Base-by-base conservation (phyloP, 1,140 invertebrate genomes). In the Lordiphosa collinella region DNA sequence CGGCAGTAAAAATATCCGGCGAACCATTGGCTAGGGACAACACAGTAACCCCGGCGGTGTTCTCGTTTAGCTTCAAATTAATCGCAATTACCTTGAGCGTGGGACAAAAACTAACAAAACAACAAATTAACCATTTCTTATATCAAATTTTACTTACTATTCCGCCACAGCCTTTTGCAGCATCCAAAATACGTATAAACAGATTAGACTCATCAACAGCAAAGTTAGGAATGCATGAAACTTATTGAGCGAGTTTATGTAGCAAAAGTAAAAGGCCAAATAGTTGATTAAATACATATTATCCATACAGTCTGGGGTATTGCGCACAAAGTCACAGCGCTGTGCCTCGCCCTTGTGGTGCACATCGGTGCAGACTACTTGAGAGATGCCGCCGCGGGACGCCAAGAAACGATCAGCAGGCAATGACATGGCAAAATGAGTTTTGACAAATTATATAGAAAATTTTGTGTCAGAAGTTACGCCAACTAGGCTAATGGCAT, bases 11-110 rank as follows among this genome's bases (percentile, higher is more conserved):
- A 25, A 96, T 91, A 88, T 95, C 94, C 6, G 94, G 92, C 1
- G 94, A 92, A 29, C 94, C 94, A 89, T 96, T 95, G 14, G 94
- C 94, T 86, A 95, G 93, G 1, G 94, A 94, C 68, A 95, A 75
- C 61, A 95, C 91, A 16, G 94, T 96, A 5, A 95, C 93, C 12
- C 94, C 94, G 10, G 94, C 94, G 64, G 95, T 91, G 86, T 93
- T 94, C 65, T 95, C 93, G 52, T 93, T 94, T 18, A 95, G 87
- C 38, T 89, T 89, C 35, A 95, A 76, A 9, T 91, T 90, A 54
- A 91, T 89, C 0, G 93, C 91, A 32, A 95, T 93, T 3, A 92
- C 90, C 37, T 92, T 89, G 14, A 95, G 78, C n/a, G 92, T 90
- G 35, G 93, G 93, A 86, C 93, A 94, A 67, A 95, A 94, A 65